Evolutionary conservation across 2,888 invertebrate genomes (phyloP).

Genomic region (Bedellia somnulentella): DNA sequence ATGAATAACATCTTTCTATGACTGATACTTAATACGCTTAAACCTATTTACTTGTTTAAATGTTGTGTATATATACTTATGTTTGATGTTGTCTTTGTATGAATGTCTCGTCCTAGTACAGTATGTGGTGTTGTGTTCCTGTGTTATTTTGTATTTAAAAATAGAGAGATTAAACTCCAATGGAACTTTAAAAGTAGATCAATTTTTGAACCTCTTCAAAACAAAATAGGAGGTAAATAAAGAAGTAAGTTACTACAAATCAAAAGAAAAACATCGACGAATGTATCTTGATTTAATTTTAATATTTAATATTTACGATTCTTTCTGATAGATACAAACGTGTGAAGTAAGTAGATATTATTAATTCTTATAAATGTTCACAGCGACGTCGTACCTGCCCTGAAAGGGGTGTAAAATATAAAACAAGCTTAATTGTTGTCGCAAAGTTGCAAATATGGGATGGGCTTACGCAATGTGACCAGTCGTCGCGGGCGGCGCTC

Average conservation of each 20-base stretch:
- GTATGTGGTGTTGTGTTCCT: conserved; percentile 48
- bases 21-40: conserved; percentile 11
- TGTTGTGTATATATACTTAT: conserved; percentile 4
- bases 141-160: not conserved
- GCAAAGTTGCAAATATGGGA: conserved; percentile 62
- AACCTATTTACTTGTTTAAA: conserved; percentile 13
- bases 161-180: too few species aligned
- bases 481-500: conserved; percentile 59
- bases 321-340: not conserved
- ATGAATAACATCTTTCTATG: conserved; percentile 58
- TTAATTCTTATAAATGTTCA: conserved; percentile 54
- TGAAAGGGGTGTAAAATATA: conserved; percentile 28
- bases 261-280: too few species aligned
- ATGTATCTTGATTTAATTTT: too few species aligned
- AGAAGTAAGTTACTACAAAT: too few species aligned
- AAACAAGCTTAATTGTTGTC: conserved; percentile 63
- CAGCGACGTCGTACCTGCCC: conserved; percentile 51
- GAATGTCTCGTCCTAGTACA: too few species aligned
- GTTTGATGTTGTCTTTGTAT: too few species aligned
- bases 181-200: too few species aligned
- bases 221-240: too few species aligned
- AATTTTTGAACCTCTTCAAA: too few species aligned
- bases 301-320: too few species aligned
- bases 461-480: conserved; percentile 75
- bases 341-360: conserved; percentile 6